A percentile compares a stretch with the other conserved stretches of the same genome.
Evolutionary conservation across 2,797 vertebrate species (phyloP).

Genomic region (Trachops cirrhosus): DNA sequence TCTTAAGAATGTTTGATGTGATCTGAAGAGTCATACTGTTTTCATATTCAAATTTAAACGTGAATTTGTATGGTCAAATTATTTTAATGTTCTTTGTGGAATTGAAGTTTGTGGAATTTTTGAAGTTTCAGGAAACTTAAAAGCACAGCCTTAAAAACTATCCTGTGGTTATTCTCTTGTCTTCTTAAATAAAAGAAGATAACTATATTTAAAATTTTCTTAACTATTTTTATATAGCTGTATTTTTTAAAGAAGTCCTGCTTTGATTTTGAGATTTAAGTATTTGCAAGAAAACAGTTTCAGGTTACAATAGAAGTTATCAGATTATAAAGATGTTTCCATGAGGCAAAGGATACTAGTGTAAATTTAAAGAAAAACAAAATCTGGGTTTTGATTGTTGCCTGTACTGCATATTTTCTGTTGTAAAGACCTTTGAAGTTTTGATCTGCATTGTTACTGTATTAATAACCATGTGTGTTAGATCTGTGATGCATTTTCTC

Average conservation of each 20-base stretch:
- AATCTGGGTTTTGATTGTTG: neutral
- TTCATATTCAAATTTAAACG: constrained; percentile 41
- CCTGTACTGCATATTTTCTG: constrained; percentile 17
- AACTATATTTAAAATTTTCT: constrained; percentile 10
- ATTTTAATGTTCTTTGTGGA: constrained; percentile 23
- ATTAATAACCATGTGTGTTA: constrained; percentile 80
- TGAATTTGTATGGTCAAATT: constrained; percentile 35
- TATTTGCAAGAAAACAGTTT: constrained; percentile 50
- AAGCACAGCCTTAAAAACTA: neutral
- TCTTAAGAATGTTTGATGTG: neutral
- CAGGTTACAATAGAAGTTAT: neutral
- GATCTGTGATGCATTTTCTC: constrained; percentile 85
- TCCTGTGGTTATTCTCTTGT: neutral
- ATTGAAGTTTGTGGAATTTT: neutral
- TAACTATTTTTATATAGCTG: constrained; percentile 18
- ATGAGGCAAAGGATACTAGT: constrained; percentile 10
- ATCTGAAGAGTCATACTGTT: constrained; percentile 24
- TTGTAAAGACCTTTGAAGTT: constrained; percentile 49
- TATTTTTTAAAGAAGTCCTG: constrained; percentile 30
- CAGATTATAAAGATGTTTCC: constrained; percentile 24
- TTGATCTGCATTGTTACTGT: constrained; percentile 78
- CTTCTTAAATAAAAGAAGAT: neutral
- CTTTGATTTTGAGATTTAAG: constrained; percentile 50
- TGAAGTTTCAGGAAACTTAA: constrained; percentile 13
- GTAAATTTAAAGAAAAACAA: neutral